phyloP scores from a whole-genome alignment of 2,888 invertebrate genomes.

The Carpatolechia fugitivella region DNA sequence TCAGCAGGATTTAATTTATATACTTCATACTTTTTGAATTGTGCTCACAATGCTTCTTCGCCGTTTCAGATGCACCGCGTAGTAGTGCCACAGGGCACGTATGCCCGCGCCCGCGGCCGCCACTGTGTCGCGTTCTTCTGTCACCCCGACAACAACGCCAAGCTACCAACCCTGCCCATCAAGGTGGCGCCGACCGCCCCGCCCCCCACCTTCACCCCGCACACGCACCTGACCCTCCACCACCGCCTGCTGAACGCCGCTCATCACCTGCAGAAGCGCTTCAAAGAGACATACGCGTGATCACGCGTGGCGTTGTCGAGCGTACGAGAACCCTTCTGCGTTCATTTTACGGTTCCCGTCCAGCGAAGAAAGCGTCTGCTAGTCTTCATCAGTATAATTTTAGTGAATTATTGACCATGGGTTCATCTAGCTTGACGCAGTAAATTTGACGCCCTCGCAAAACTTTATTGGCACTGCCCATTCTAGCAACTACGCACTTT shows the following conservation, averaged over 20 bases:
- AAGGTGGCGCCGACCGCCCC: conserved; percentile 59
- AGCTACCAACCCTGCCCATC: conserved; percentile 71
- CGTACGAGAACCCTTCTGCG: conserved; percentile 30
- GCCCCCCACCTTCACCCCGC: conserved; percentile 62
- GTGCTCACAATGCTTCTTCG: background rate
- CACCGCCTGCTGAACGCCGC: conserved; percentile 83
- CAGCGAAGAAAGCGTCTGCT: too few relatives aligned
- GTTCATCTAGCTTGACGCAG: too few relatives aligned
- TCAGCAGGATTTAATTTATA: too few relatives aligned
- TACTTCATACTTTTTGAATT: too few relatives aligned
- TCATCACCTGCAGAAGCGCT: conserved; percentile 84
- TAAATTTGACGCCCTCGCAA: too few relatives aligned
- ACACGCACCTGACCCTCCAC: conserved; percentile 66
- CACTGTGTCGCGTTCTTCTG: conserved; percentile 89
- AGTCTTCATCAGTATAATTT: too few relatives aligned
- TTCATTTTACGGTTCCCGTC: too few relatives aligned
- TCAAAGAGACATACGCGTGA: conserved; percentile 84
- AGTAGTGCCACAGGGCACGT: conserved; percentile 83
- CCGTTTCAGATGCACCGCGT: conserved; percentile 83
- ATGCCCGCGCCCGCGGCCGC: conserved; percentile 81
- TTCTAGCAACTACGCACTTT: too few relatives aligned
- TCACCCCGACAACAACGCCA: conserved; percentile 82
- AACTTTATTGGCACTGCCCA: background rate
- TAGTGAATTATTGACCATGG: too few relatives aligned
- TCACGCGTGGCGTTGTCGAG: conserved; percentile 42